Conservation (phyloP, 23 tunicate genomes). For the Ascidia mentula region DNA sequence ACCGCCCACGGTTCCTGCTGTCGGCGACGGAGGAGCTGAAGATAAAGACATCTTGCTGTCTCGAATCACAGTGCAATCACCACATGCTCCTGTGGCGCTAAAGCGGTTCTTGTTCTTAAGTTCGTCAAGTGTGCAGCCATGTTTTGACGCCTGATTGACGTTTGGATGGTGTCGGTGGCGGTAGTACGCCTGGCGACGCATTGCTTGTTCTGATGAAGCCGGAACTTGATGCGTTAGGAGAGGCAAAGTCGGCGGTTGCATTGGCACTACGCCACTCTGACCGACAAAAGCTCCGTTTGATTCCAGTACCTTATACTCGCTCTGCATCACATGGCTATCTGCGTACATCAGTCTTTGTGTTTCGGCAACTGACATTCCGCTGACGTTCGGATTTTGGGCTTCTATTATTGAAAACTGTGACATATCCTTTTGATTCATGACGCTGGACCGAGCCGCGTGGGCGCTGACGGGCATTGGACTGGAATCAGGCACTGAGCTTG, state of each 20-base stretch:
- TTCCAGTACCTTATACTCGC: neutral
- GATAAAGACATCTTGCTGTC: conserved; percentile 90
- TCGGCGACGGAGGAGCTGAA: conserved; percentile 88
- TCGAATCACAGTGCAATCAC: conserved; percentile 63
- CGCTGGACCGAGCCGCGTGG: neutral
- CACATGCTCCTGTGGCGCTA: conserved; percentile 76
- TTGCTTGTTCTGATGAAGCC: conserved; percentile 15
- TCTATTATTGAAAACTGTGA: neutral
- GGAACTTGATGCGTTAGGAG: conserved; percentile 12
- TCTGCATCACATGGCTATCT: neutral
- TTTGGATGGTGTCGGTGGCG: conserved; percentile 71
- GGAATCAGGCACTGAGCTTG: conserved; percentile 19
- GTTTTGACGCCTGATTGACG: conserved; percentile 1
- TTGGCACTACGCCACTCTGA: neutral
- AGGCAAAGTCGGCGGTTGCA: conserved; percentile 51
- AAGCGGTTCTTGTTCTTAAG: conserved; percentile 67
- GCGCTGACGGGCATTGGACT: conserved; percentile 15
- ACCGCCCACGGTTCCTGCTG: conserved; percentile 79
- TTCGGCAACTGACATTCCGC: neutral
- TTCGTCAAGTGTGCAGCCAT: conserved; percentile 23
- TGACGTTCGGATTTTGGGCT: neutral
- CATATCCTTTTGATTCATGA: neutral
- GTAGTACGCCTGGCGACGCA: conserved; percentile 67
- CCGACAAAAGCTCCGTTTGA: neutral
- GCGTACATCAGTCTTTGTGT: neutral